Evolutionary conservation across 1,140 invertebrate species (phyloP).

Genomic region (Sarcophaga bullata): DNA sequence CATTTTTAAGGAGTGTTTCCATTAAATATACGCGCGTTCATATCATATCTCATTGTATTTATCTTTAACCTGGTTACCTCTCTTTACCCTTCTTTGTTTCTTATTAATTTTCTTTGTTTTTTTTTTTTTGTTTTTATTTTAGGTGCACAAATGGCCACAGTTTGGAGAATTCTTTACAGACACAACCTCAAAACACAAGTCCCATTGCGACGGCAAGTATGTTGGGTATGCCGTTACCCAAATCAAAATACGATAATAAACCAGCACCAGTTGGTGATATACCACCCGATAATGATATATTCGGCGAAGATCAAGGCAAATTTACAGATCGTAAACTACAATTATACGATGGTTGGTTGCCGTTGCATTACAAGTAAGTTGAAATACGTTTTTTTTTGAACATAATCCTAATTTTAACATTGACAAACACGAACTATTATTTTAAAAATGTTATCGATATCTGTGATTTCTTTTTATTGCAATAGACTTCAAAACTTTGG

Average conservation of each 20-base stretch:
- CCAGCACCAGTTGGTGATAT: slow-evolving; percentile 56
- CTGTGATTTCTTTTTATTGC: too few relatives aligned
- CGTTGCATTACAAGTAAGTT: slow-evolving; percentile 60
- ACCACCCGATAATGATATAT: slow-evolving; percentile 44
- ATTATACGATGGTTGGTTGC: slow-evolving; percentile 61
- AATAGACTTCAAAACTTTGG: too few relatives aligned
- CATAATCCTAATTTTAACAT: too few relatives aligned
- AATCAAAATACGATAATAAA: slow-evolving; percentile 32
- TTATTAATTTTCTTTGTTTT: neutral
- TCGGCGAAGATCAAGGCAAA: slow-evolving; percentile 46
- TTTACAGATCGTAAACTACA: slow-evolving; percentile 52
- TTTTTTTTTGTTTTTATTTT: slow-evolving; percentile 32
- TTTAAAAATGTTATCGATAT: too few relatives aligned
- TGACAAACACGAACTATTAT: too few relatives aligned
- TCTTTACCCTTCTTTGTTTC: too few relatives aligned
- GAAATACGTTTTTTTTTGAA: too few relatives aligned
- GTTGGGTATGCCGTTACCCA: slow-evolving; percentile 43
- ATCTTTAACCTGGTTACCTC: too few relatives aligned
- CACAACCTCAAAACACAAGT: slow-evolving; percentile 33
- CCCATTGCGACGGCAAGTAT: slow-evolving; percentile 44
- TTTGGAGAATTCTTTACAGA: neutral
- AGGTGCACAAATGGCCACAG: slow-evolving; percentile 51
- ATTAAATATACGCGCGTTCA: too few relatives aligned
- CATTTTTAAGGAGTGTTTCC: too few relatives aligned
- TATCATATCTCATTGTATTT: too few relatives aligned